A percentile compares a stretch with the other conserved stretches of the same genome.
Evolutionary conservation across 2,888 invertebrate genomes (phyloP).

Genomic region (Thereva nobilitata): DNA sequence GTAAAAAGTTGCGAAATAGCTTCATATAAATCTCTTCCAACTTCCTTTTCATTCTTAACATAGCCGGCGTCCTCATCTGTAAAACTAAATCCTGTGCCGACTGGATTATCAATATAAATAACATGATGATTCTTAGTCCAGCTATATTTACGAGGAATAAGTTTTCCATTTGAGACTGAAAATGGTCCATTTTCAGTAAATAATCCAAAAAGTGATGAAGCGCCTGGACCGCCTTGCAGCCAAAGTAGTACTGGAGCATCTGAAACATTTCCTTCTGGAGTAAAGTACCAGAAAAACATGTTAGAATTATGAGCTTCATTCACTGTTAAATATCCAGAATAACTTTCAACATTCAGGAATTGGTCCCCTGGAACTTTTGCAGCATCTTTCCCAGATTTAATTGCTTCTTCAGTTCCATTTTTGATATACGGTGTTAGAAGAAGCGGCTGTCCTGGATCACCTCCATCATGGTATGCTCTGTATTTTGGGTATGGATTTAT

Average conservation of each 20-base stretch:
- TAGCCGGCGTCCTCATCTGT: constrained; percentile 77
- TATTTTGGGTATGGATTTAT: constrained; percentile 57
- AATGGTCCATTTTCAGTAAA: constrained; percentile 86
- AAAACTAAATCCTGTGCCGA: constrained; percentile 90
- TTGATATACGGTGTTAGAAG: constrained; percentile 53
- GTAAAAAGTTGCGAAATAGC: constrained; percentile 81
- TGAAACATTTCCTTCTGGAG: constrained; percentile 63
- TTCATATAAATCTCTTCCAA: constrained; percentile 77
- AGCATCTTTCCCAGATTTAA: constrained; percentile 56
- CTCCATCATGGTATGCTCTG: constrained; percentile 48
- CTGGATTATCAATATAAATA: constrained; percentile 91
- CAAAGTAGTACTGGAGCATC: constrained; percentile 77
- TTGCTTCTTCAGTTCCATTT: constrained; percentile 47
- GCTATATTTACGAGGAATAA: constrained; percentile 68
- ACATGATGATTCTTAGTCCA: constrained; percentile 80
- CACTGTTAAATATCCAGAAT: constrained; percentile 76
- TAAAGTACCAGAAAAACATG: constrained; percentile 92
- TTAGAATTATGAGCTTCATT: constrained; percentile 77
- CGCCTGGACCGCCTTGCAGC: constrained; percentile 87
- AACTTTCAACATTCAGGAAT: constrained; percentile 58
- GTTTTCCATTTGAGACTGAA: constrained; percentile 56
- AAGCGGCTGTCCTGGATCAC: constrained; percentile 59
- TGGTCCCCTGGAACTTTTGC: constrained; percentile 52
- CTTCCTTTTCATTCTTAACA: constrained; percentile 76
- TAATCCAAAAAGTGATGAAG: constrained; percentile 76